Base-by-base conservation (phyloP, 2,888 invertebrate genomes). In the Drosophila differens region DNA sequence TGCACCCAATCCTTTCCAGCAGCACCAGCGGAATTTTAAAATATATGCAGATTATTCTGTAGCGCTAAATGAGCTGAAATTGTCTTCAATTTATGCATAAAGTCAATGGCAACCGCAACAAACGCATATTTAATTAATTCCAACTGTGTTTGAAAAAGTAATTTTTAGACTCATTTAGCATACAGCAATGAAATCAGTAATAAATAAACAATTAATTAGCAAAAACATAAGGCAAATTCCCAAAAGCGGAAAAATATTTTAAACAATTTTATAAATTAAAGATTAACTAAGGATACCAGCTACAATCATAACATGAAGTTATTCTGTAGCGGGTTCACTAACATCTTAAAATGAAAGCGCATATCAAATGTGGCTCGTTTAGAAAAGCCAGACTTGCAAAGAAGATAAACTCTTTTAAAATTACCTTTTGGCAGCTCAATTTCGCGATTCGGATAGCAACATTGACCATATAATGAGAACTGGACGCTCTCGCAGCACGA, bases 1-100 rank as follows among this genome's bases (percentile, higher is more conserved):
- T 19, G 12, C 19, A 4, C 49, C 22, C 47, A 47, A 54, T 32
- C 55, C 44, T 41, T 66, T 25, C 37, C 55, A 37, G 16, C 30
- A 51, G 28, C 49, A 51, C 53, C 54, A 55, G 16, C 22, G 25
- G 28, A 25, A 47, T 68, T 62, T 41, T 14, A 12, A 69, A 71
- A 53, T 62, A 33, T 65, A 83, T 67, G 79, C 76, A 61, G 69
- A 81, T 77, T 69, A 62, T 74, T 74, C 68, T 64, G 66, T 66
- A 35, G 25, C 67, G 63, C 77, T 80, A 74, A 70, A 82, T 41
- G 54, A 37, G 41, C 60, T 55, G 60, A 59, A 69, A 79, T 62
- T 69, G 39, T 66, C 53, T 60, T 52, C 35, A 70, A 69, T 75
- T 69, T 65, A 68, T 74, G 68, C 79, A 25, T 19, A 25, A 37